Conservation (phyloP, 1,140 invertebrate species). For the Drosophila novamexicana region DNA sequence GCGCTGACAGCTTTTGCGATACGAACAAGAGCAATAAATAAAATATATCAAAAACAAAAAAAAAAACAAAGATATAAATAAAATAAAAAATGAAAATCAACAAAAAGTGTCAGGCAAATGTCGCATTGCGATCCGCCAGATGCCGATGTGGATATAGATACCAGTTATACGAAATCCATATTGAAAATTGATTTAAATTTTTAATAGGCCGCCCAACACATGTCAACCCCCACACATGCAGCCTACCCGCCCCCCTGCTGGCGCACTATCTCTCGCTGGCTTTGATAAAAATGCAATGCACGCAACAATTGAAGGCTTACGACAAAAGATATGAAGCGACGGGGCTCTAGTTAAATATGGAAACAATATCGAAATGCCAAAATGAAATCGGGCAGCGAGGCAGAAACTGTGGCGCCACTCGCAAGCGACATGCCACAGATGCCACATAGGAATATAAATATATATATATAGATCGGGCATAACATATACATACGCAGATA, state of each 20-base stretch:
- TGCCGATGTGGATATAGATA: constrained; percentile 35
- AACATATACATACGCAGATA: constrained; percentile 13
- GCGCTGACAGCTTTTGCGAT: constrained; percentile 59
- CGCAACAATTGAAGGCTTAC: constrained; percentile 77
- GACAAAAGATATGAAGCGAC: constrained; percentile 59
- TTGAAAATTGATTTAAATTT: constrained; percentile 82
- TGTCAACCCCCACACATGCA: not conserved
- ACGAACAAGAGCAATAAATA: constrained; percentile 57
- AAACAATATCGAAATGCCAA: constrained; percentile 75
- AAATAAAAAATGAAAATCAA: constrained; percentile 40
- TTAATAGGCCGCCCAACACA: constrained; percentile 64
- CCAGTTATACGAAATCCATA: constrained; percentile 69
- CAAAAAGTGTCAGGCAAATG: constrained; percentile 59
- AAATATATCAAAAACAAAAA: constrained; percentile 34
- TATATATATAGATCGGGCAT: not conserved
- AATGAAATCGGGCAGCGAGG: constrained; percentile 52
- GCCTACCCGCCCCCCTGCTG: not conserved
- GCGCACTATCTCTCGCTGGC: constrained; percentile 36
- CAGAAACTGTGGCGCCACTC: constrained; percentile 36
- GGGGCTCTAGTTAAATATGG: constrained; percentile 74
- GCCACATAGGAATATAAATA: constrained; percentile 50
- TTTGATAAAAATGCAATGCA: constrained; percentile 80
- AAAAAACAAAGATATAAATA: not conserved
- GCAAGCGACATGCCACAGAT: constrained; percentile 52
- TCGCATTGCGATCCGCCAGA: constrained; percentile 35